Evolutionary conservation across 2,888 invertebrate genomes (phyloP).

Genomic region (Anagyrus pseudococci): DNA sequence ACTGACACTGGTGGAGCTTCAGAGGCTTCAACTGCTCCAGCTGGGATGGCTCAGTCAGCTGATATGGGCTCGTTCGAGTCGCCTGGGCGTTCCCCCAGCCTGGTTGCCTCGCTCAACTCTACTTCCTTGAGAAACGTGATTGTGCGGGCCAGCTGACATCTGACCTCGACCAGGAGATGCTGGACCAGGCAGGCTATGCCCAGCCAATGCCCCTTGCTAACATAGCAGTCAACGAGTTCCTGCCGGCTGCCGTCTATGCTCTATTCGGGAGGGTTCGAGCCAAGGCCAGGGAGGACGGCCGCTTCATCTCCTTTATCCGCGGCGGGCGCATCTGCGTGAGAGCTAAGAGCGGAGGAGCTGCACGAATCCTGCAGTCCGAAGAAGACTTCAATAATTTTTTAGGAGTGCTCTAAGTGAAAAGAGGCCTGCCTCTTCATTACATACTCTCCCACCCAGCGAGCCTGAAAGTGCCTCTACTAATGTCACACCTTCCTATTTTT

Average conservation of each 20-base stretch:
- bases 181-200: too few species aligned
- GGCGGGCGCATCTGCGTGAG: not conserved
- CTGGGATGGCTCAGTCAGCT: too few species aligned
- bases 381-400: not conserved
- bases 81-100: too few species aligned
- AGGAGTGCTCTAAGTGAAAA: not conserved
- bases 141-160: too few species aligned
- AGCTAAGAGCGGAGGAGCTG: not conserved
- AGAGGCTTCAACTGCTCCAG: too few species aligned
- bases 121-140: too few species aligned
- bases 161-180: too few species aligned
- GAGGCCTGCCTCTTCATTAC: not conserved
- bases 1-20: too few species aligned
- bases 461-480: not conserved
- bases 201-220: too few species aligned
- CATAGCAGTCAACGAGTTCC: slow-evolving; percentile 1
- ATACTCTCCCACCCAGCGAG: not conserved
- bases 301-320: not conserved
- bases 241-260: not conserved
- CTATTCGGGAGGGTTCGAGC: not conserved
- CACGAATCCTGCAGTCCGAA: not conserved
- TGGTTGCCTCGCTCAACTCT: too few species aligned
- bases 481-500: not conserved
- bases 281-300: not conserved
- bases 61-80: too few species aligned